Percentiles rank a stretch among this genome's conserved stretches.
These are phyloP conservation scores for Euspilapteryx auroguttella DNA, from an alignment of 2,888 invertebrate species.

Conservation along the genomic window DNA sequence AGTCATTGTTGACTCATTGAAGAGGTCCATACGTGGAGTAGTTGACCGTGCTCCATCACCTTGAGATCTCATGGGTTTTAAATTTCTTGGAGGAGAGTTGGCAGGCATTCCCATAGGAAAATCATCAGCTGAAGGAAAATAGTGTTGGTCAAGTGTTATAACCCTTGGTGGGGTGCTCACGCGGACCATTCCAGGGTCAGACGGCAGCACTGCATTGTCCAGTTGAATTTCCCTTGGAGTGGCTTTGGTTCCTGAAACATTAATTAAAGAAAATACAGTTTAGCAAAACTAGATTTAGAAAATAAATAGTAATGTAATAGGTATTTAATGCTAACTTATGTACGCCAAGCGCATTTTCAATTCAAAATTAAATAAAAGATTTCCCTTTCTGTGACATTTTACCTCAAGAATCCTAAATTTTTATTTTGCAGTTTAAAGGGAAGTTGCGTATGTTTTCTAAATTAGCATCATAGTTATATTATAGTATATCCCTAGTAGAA, in stretches of 20 bases:
- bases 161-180: slow-evolving; percentile 89
- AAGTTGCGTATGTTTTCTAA: no score
- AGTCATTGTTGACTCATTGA: slow-evolving; percentile 49
- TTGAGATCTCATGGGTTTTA: slow-evolving; percentile 28
- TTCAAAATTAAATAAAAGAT: no score
- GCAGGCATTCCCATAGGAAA: slow-evolving; percentile 21
- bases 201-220: slow-evolving; percentile 78
- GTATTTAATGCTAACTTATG: no score
- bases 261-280: no score
- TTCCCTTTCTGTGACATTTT: no score
- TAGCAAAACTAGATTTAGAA: no score
- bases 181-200: slow-evolving; percentile 73
- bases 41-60: slow-evolving; percentile 39
- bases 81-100: slow-evolving; percentile 36
- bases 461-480: no score
- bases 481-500: no score
- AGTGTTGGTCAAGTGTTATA: slow-evolving; percentile 83
- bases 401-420: no score
- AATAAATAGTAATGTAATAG: no score
- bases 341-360: no score
- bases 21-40: slow-evolving; percentile 32
- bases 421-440: no score
- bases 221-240: slow-evolving; percentile 85
- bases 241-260: slow-evolving; percentile 71
- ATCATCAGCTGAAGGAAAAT: slow-evolving; percentile 73